Evolutionary conservation across 2,113 vertebrate genomes (phyloP).

Genomic region (Podarcis muralis): DNA sequence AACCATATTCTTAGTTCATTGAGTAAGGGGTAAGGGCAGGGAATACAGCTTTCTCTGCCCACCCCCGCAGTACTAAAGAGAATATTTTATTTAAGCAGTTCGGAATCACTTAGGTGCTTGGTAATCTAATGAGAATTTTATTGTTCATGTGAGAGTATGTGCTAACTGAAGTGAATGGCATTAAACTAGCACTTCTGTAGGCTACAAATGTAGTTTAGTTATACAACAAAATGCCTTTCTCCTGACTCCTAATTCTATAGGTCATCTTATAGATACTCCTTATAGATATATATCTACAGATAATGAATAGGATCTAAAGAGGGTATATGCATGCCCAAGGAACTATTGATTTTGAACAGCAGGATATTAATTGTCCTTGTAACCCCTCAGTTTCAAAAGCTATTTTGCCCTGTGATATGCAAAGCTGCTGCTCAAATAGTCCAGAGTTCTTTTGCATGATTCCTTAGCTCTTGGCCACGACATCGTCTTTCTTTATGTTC

Average conservation of each 20-base stretch:
- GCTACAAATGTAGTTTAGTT: neutral
- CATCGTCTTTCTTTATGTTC: neutral
- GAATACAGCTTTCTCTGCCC: neutral
- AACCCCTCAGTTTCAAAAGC: neutral
- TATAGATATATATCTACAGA: neutral
- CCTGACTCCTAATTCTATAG: neutral
- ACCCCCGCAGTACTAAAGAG: neutral
- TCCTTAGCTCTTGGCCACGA: neutral
- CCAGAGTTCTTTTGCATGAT: neutral
- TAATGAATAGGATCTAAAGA: no score
- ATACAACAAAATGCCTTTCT: neutral
- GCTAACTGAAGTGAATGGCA: conserved; percentile 28
- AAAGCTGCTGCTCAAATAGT: neutral
- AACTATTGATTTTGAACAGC: neutral
- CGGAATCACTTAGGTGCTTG: neutral
- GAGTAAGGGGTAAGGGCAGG: neutral
- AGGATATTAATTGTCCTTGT: neutral
- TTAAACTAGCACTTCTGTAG: conserved; percentile 20
- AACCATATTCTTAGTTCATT: neutral
- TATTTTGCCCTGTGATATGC: neutral
- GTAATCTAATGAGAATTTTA: conserved; percentile 10
- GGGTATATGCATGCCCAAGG: neutral
- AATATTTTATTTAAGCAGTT: neutral
- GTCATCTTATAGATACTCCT: no score
- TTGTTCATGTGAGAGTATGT: neutral